Conservation (phyloP, 1,140 invertebrate species). For the Drosophila truncata region DNA sequence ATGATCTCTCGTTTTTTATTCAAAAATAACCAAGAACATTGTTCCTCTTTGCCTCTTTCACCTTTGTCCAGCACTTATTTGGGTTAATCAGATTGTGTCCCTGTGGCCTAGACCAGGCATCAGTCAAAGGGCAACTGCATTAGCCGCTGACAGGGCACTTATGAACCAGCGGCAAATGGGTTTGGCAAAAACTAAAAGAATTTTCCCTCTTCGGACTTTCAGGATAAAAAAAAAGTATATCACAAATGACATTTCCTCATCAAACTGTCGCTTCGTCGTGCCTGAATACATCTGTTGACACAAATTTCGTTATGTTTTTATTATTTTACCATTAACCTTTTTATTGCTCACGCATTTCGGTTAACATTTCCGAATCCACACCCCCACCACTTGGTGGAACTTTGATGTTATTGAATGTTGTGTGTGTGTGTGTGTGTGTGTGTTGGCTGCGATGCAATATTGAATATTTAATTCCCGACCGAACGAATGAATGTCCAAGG, state of each 20-base stretch:
- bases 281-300: conserved; percentile 10
- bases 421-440: conserved; percentile 19
- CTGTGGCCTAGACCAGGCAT: conserved; percentile 30
- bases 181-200: neutral
- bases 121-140: conserved; percentile 46
- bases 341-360: conserved; percentile 61
- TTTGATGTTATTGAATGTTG: conserved; percentile 72
- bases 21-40: neutral
- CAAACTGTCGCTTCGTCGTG: conserved; percentile 43
- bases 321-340: conserved; percentile 77
- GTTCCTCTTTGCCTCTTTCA: neutral
- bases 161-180: neutral
- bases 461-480: conserved; percentile 75
- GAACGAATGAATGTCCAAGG: conserved; percentile 48
- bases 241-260: conserved; percentile 34
- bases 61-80: conserved; percentile 20
- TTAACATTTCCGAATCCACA: conserved; percentile 52
- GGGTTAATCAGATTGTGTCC: conserved; percentile 36
- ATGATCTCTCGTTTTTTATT: neutral
- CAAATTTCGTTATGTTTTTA: conserved; percentile 60
- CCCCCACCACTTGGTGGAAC: conserved; percentile 48
- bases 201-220: neutral
- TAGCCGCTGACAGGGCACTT: conserved; percentile 29
- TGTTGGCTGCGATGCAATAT: conserved; percentile 68
- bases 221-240: conserved; percentile 3